phyloP scores from a whole-genome alignment of 2,888 invertebrate genomes.

The Empis stercorea region DNA sequence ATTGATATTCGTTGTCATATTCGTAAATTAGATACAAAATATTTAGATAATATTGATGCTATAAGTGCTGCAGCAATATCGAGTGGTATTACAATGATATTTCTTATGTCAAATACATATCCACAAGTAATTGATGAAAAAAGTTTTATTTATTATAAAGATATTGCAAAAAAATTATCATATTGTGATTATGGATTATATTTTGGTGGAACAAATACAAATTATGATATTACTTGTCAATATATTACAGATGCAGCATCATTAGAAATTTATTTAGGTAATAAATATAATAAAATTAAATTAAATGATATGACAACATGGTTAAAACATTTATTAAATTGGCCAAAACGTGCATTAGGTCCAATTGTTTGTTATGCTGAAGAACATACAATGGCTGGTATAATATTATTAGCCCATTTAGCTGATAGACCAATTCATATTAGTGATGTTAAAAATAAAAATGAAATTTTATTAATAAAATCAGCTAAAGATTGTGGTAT shows the following conservation, averaged over 20 bases:
- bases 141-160: slow-evolving; percentile 62
- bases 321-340: slow-evolving; percentile 84
- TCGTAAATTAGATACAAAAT: slow-evolving; percentile 94
- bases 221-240: slow-evolving; percentile 58
- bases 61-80: slow-evolving; percentile 87
- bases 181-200: slow-evolving; percentile 96
- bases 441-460: slow-evolving; percentile 91
- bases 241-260: slow-evolving; percentile 69
- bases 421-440: slow-evolving; percentile 85
- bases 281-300: slow-evolving; percentile 83
- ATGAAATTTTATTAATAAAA: slow-evolving; percentile 83
- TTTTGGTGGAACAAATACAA: slow-evolving; percentile 81
- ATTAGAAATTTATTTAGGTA: slow-evolving; percentile 97
- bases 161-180: too few relatives aligned
- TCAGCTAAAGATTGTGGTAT: slow-evolving; percentile 83
- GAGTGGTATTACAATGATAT: slow-evolving; percentile 87
- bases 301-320: slow-evolving; percentile 79
- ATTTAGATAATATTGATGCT: slow-evolving; percentile 92
- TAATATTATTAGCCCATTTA: slow-evolving; percentile 76
- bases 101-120: slow-evolving; percentile 97
- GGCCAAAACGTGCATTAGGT: slow-evolving; percentile 65
- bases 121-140: slow-evolving; percentile 78
- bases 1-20: slow-evolving; percentile 98
- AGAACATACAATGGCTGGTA: slow-evolving; percentile 86
- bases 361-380: slow-evolving; percentile 97